Percentiles rank a stretch among this genome's conserved stretches.
Conservation (phyloP, 2,888 invertebrate genomes). For the Cantharis lateralis region DNA sequence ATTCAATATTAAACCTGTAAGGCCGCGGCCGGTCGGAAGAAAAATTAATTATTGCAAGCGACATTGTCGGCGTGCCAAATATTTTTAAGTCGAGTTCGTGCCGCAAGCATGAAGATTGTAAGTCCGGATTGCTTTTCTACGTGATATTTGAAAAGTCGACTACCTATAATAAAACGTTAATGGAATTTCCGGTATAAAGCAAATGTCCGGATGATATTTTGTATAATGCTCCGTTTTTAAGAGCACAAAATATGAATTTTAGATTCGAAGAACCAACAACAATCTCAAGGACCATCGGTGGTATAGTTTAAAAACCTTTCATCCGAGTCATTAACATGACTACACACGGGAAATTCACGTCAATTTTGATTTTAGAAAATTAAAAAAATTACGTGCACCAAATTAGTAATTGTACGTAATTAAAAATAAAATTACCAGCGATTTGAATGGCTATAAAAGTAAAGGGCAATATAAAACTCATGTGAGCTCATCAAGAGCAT, state of each 20-base stretch:
- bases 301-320: neutral
- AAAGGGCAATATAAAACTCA: neutral
- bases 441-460: neutral
- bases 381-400: neutral
- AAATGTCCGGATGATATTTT: neutral
- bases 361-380: neutral
- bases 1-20: neutral
- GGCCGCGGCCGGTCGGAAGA: neutral
- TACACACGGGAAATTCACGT: neutral
- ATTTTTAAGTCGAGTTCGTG: neutral
- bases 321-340: neutral
- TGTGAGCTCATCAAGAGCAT: neutral
- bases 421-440: neutral
- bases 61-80: neutral
- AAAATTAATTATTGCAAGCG: neutral
- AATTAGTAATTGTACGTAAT: neutral
- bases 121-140: neutral
- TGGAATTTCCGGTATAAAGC: slow-evolving; percentile 13
- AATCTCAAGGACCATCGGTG: neutral
- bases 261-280: neutral
- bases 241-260: neutral
- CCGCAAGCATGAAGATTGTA: neutral
- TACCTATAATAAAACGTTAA: neutral
- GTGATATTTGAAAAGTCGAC: neutral
- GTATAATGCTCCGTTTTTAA: neutral